Base-by-base conservation (phyloP, 1,140 invertebrate species). In the Ganaspis sp. region DNA sequence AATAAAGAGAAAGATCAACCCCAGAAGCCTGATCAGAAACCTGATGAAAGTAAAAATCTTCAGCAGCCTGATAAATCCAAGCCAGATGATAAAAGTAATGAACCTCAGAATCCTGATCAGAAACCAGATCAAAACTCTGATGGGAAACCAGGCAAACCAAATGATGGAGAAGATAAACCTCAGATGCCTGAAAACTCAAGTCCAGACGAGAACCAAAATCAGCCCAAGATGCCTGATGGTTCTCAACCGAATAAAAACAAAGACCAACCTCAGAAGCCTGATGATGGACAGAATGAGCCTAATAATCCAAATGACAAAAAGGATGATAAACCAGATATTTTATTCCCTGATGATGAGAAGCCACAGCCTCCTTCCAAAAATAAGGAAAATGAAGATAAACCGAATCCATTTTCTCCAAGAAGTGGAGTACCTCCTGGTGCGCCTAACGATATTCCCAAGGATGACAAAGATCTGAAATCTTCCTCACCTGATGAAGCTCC, bases 51-150 rank as follows among this genome's bases (percentile, higher is more conserved):
- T 4, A n/a, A 49, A 5, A 19, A 49, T 15, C 38, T 40, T 26
- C 17, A 72, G 4, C 6, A 21, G 15, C 45, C 45, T 49, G 12
- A 21, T 12, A 23, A 69, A 69, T 9, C 29, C 19, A 49, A 17
- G 2, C 6, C 15, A 23, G 64, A 69, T 9, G 19, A 69, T n/a
- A 9, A 34, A 37, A 38, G n/a, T n/a, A n/a, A n/a, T n/a, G n/a
- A n/a, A n/a, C 37, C 26, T 21, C 38, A 23, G 17, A 23, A n/a
- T n/a, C n/a, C n/a, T 15, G 8, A 19, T 8, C 19, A n/a, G 19
- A 45, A 72, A 15, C 38, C 69, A 29, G 21, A 70, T 9, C 1
- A 70, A n/a, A 19, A 70, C 19, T 42, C 38, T 12, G 74, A 75
- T 34, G 26, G 54, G n/a, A 71, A 34, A 26, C 37, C 70, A n/a